A percentile compares a stretch with the other conserved stretches of the same genome.
Evolutionary conservation across 1,140 invertebrate genomes (phyloP).

Genomic region (Scylla paramamosain): DNA sequence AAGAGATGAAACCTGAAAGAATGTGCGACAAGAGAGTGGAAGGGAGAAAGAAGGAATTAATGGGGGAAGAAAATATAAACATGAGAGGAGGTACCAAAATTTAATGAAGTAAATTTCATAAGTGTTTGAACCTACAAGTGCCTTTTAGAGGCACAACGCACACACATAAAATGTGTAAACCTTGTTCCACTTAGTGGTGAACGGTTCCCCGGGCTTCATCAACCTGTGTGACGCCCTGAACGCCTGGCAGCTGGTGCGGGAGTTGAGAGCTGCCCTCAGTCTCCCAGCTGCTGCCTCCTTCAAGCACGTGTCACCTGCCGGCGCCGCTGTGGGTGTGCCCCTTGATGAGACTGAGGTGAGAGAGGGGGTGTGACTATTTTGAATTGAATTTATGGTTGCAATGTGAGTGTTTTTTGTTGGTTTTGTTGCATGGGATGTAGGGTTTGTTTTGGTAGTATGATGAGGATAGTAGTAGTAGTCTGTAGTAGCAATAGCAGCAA

Average conservation of each 20-base stretch:
- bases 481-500: too few species aligned
- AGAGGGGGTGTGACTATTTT: neutral
- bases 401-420: slow-evolving; percentile 31
- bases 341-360: slow-evolving; percentile 85
- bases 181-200: slow-evolving; percentile 85
- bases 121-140: too few species aligned
- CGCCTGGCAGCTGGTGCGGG: slow-evolving; percentile 96
- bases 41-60: too few species aligned
- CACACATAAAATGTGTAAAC: neutral
- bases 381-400: neutral
- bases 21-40: too few species aligned
- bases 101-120: too few species aligned
- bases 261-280: slow-evolving; percentile 89
- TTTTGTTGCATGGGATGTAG: neutral
- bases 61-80: too few species aligned
- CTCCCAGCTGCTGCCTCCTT: slow-evolving; percentile 97
- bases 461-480: too few species aligned
- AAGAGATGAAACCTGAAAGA: too few species aligned
- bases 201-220: slow-evolving; percentile 98
- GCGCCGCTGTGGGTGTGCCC: slow-evolving; percentile 94
- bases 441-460: too few species aligned
- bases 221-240: slow-evolving; percentile 99
- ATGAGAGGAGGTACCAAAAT: too few species aligned
- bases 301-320: slow-evolving; percentile 98
- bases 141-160: too few species aligned